These are phyloP conservation scores for Luffia ferchaultella DNA, from an alignment of 2,888 invertebrate genomes.

Conservation along the genomic window DNA sequence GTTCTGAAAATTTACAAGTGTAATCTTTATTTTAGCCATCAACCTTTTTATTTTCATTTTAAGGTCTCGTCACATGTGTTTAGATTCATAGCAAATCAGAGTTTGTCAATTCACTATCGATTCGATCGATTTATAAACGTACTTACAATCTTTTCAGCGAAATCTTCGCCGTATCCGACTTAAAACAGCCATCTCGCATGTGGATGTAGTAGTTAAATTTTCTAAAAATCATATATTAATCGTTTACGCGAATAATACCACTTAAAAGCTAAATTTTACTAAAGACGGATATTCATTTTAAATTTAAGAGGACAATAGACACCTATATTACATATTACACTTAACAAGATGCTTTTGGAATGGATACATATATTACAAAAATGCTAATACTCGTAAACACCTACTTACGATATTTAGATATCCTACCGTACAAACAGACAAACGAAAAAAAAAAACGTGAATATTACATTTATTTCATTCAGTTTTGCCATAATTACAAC, in stretches of 20 bases:
- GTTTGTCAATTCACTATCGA: too few species aligned
- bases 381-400: conserved; percentile 11
- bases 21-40: too few species aligned
- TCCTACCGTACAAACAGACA: not conserved
- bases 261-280: conserved; percentile 12
- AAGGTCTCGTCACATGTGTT: too few species aligned
- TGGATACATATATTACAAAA: conserved; percentile 62
- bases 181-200: too few species aligned
- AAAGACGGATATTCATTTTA: conserved; percentile 46
- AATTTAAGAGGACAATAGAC: conserved; percentile 40
- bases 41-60: too few species aligned
- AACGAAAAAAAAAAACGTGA: not conserved
- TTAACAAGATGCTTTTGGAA: conserved; percentile 41
- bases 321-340: conserved; percentile 48
- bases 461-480: conserved; percentile 3
- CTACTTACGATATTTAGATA: not conserved
- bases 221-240: not conserved
- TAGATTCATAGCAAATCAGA: too few species aligned
- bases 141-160: too few species aligned
- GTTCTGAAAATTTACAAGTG: too few species aligned
- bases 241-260: not conserved
- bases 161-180: too few species aligned
- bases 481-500: too few species aligned
- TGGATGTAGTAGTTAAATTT: too few species aligned
- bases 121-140: too few species aligned